Conservation (phyloP, 1,140 invertebrate species). For the Drosophila tristis region DNA sequence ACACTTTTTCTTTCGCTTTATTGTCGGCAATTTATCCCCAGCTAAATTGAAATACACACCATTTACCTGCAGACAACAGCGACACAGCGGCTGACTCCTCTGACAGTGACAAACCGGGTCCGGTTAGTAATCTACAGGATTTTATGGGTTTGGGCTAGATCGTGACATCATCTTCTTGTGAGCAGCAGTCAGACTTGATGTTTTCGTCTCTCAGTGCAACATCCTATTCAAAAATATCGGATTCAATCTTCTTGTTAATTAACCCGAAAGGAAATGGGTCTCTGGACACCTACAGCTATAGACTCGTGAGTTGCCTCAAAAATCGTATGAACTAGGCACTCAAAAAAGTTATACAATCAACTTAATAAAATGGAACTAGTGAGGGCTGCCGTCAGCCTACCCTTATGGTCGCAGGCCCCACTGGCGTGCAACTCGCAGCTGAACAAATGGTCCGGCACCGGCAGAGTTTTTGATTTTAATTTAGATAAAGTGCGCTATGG, state of each 20-base stretch:
- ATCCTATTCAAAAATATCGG: constrained; percentile 28
- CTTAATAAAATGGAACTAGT: background rate
- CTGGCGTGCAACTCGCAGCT: constrained; percentile 21
- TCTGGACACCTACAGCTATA: no score
- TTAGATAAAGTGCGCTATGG: constrained; percentile 78
- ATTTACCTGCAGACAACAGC: constrained; percentile 73
- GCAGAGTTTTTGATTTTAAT: constrained; percentile 75
- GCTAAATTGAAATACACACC: constrained; percentile 80
- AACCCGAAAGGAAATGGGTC: constrained; percentile 9
- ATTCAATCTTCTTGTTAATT: constrained; percentile 46
- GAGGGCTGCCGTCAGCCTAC: background rate
- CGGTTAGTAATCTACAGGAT: background rate
- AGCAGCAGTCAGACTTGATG: constrained; percentile 38
- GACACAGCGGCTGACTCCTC: constrained; percentile 43
- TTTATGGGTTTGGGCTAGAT: constrained; percentile 13
- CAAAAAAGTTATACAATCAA: background rate
- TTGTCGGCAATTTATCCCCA: constrained; percentile 76
- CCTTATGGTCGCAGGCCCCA: constrained; percentile 19
- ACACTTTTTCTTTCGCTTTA: constrained; percentile 72
- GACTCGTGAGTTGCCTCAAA: background rate
- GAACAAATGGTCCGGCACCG: constrained; percentile 33
- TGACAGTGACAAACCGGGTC: constrained; percentile 44
- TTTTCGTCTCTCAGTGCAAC: background rate
- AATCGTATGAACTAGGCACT: no score
- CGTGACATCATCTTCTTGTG: constrained; percentile 63